Evolutionary conservation across 2,888 invertebrate genomes (phyloP), one percentile per base, ranked within the genome.

Genomic region (Norana najaformis): DNA sequence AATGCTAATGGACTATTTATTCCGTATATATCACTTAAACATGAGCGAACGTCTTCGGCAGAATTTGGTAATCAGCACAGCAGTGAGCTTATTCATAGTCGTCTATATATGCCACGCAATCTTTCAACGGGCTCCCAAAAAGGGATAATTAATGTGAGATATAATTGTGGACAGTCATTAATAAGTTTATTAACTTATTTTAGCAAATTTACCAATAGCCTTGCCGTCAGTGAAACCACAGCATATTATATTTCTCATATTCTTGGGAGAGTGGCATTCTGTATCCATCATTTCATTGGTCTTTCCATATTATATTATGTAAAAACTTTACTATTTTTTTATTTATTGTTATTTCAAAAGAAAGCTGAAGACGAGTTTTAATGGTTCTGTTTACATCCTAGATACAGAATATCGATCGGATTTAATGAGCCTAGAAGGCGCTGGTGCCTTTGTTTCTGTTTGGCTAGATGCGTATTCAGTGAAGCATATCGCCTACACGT

Each of bases 401-500:
- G 30, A 69, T n/a, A n/a, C 69, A 69, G 30, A 36, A 11, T 5
- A 37, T 6, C 14, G 23, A 38, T 37, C 14, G 38, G 36, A 36
- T 37, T 30, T 38, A 88, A 37, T 85, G 13, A 88, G 35, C 85
- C 18, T 36, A 11, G 23, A 88, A 34, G 30, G 38, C 23, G 23
- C 38, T 0, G 23, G 11, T 36, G 23, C 34, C 30, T 88, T 88
- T 38, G 34, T 47, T 20, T 47, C 23, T n/a, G 69, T n/a, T 69
- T n/a, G 69, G 85, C 23, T 91, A 93, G 93, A 93, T 90, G 93
- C 95, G n/a, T 95, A 95, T 92, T 93, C 93, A 35, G 94, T 93
- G 35, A 93, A 92, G 47, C 95, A 95, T 91, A 94, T 95, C 83
- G 92, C 93, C 38, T 95, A 95, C 92, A 93, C 93, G 88, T 95